Base-by-base conservation (phyloP, 2,888 invertebrate genomes). In the Chrysina gloriosa region DNA sequence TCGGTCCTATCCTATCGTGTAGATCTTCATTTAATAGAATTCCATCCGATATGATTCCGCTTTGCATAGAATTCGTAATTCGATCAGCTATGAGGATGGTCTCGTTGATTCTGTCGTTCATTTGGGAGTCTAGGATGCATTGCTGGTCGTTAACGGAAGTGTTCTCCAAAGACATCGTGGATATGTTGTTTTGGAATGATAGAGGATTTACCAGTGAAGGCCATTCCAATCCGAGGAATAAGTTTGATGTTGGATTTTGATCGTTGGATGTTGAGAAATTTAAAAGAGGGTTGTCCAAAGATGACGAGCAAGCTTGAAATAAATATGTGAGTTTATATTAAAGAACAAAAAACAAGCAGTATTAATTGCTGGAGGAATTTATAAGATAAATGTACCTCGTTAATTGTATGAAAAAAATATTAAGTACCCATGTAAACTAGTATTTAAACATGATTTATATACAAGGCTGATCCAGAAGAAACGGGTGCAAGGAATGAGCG, bases 161-260 rank as follows among this genome's bases (percentile, higher is more conserved):
- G 31, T 47, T 64, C n/a, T 64, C 63, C 2, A 65, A 29, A 21
- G 47, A 70, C 34, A 69, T 63, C 7, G 71, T 42, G 0, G 71
- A 58, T 5, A 69, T 61, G n/a, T 72, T 71, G 48, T 73, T 75
- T 21, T 76, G 72, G 52, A 79, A 78, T 0, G 76, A 71, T 5
- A 80, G 69, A 0, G 81, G 78, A 58, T 78, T 77, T 21, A 76
- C 72, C 4, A 80, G 64, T 23, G 77, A 73, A 0, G 82, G 79
- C 83, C 83, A 84, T 71, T 83, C 83, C 9, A 84, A 66, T 2
- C 82, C 82, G 42, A 84, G 68, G 71, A 83, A 83, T 16, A 83
- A 67, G 64, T 80, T 81, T 1, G 79, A 76, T 1, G 74, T 42
- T 1, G 69, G 27, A 25, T 50, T 50, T 14, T 69, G 63, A 9